Percentiles rank a stretch among this genome's conserved stretches.
These are phyloP conservation scores for Hirtodrosophila duncani DNA, from an alignment of 2,888 invertebrate genomes.

Conservation along the genomic window DNA sequence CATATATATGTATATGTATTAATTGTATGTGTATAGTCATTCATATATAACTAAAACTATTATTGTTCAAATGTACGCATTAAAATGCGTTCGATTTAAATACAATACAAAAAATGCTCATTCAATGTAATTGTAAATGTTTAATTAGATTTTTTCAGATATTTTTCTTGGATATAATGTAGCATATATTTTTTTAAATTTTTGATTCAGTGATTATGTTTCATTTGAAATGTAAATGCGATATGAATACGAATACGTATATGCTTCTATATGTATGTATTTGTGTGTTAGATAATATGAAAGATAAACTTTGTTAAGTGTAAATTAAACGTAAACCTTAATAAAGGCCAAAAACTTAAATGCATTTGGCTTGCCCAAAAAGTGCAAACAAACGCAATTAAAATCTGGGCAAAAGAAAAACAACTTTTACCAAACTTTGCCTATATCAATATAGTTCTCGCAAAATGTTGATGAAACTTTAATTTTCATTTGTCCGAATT, in stretches of 20 bases:
- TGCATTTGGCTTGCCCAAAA: conserved; percentile 7
- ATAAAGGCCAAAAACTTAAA: too few species aligned
- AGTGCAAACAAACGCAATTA: conserved; percentile 24
- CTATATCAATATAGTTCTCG: conserved; percentile 19
- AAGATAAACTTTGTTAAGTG: conserved; percentile 1
- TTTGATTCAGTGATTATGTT: conserved; percentile 49
- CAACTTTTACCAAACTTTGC: conserved; percentile 47
- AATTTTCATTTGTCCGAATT: conserved; percentile 50
- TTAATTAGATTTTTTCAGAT: not conserved
- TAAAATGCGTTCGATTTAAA: conserved; percentile 13
- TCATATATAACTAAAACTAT: conserved; percentile 58
- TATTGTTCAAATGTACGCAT: conserved; percentile 63
- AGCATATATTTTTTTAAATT: conserved; percentile 28
- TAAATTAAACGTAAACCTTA: too few species aligned
- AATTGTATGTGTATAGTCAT: conserved; percentile 10
- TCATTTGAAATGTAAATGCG: conserved; percentile 32
- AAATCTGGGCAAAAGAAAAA: conserved; percentile 23
- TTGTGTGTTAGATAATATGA: not conserved
- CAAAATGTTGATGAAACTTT: conserved; percentile 42
- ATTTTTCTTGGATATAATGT: not conserved
- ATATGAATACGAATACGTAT: conserved; percentile 19
- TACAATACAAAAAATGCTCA: conserved; percentile 35
- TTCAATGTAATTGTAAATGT: conserved; percentile 25
- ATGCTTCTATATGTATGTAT: not conserved
- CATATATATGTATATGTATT: too few species aligned